These are phyloP conservation scores for Eupithecia dodoneata DNA, from an alignment of 2,888 invertebrate genomes.

Conservation along the genomic window DNA sequence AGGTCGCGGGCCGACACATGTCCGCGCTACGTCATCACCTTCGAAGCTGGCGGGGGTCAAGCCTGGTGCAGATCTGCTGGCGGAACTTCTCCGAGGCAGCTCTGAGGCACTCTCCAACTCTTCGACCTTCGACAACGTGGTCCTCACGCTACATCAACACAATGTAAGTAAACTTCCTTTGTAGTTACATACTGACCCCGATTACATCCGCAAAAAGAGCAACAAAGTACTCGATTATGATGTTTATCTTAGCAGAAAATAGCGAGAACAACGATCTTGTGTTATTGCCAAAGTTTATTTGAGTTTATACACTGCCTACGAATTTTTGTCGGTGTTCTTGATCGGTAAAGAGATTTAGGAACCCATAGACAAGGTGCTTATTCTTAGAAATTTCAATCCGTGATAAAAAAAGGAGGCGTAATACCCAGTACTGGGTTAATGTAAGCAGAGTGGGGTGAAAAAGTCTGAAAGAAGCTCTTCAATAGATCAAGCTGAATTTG, in stretches of 20 bases:
- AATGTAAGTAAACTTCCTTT: conserved; percentile 70
- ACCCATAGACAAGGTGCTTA: neutral
- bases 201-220: conserved; percentile 59
- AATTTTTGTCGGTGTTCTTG: conserved; percentile 50
- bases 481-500: neutral
- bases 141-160: conserved; percentile 79
- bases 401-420: neutral
- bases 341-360: conserved; percentile 28
- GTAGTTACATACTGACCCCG: conserved; percentile 53
- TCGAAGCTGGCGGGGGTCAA: conserved; percentile 88
- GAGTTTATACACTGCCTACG: conserved; percentile 63
- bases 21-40: conserved; percentile 91
- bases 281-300: conserved; percentile 69
- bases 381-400: neutral
- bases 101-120: conserved; percentile 90
- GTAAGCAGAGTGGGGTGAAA: too few species aligned
- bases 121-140: conserved; percentile 79
- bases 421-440: neutral
- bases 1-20: conserved; percentile 85
- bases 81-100: conserved; percentile 90
- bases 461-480: neutral
- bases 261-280: conserved; percentile 66
- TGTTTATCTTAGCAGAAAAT: conserved; percentile 73
- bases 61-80: conserved; percentile 86
- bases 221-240: conserved; percentile 69